Conservation (phyloP, 2,797 vertebrate species). For the Propithecus perrieri region DNA sequence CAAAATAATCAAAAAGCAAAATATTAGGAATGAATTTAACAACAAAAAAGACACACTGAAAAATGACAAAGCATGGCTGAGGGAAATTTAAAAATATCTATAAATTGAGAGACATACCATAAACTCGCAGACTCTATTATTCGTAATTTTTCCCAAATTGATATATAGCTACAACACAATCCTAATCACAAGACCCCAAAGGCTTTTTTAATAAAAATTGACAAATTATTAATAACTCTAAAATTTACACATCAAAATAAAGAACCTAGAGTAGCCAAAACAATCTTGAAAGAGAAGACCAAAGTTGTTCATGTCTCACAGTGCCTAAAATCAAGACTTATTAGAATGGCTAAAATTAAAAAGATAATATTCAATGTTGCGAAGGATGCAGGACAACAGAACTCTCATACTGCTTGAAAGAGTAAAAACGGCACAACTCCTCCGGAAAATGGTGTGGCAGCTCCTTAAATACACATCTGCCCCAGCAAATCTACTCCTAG, state of each 20-base stretch:
- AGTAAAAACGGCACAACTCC: not conserved
- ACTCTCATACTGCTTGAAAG: not conserved
- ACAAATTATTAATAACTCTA: not conserved
- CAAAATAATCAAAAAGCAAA: not conserved
- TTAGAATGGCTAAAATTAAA: not conserved
- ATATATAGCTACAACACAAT: not conserved
- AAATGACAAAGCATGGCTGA: not conserved
- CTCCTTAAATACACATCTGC: not conserved
- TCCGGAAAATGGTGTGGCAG: not conserved
- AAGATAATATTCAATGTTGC: not conserved
- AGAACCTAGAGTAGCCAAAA: not conserved
- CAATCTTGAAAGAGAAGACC: not conserved
- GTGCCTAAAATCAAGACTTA: not conserved
- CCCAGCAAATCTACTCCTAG: too few relatives aligned
- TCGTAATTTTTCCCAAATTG: not conserved
- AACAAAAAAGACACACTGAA: not conserved
- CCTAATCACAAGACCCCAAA: not conserved
- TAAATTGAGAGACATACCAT: not conserved
- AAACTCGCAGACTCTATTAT: not conserved
- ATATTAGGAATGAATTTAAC: not conserved
- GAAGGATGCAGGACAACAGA: not conserved
- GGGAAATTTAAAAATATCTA: not conserved
- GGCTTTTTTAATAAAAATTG: not conserved
- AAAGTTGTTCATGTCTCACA: not conserved
- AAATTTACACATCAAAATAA: not conserved